Evolutionary conservation across 1,140 invertebrate genomes (phyloP), one percentile per base, ranked within the genome.

Genomic region (Psilanteris sp.): DNA sequence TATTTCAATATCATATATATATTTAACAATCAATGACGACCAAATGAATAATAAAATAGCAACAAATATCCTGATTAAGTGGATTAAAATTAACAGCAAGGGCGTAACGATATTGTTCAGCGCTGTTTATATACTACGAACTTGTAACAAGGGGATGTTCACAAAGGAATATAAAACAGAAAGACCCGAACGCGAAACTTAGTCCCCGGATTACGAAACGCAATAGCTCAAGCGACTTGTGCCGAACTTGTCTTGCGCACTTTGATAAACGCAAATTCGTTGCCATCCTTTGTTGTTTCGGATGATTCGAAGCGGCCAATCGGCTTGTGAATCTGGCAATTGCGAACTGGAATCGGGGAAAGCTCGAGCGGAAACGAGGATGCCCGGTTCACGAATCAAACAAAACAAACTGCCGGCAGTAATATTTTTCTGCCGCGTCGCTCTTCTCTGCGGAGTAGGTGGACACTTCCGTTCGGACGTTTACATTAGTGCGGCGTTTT

Each of bases 191-290:
- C 14, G 31, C 24, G 10, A 22, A 68, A 68, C 31, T 55, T 44
- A 41, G 32, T 36, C 29, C 11, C 5, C 20, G 37, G 10, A 48
- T 57, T 57, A 32, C 31, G 26, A 34, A 68, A 57, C 48, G 50
- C 41, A 57, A 68, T 68, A 68, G 32, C 43, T 50, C 24, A 57
- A 57, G 32, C n/a, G n/a, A n/a, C n/a, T 57, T 57, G 18, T 50
- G 64, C 50, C 57, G 50, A 67, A 57, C 48, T 54, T 64, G 39
- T 41, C 41, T 48, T 24, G 31, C 32, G 15, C 24, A 27, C 11
- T 57, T 43, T 16, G 34, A 32, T 37, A 34, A 44, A 46, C 11
- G 22, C 57, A 59, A 68, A 59, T 41, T 59, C 59, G 52, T 68
- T 59, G 52, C 43, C 52, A 8, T 55, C 37, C 32, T 32, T 59